Evolutionary conservation across 2,888 invertebrate species (phyloP).

Genomic region (Brachycybe producta): DNA sequence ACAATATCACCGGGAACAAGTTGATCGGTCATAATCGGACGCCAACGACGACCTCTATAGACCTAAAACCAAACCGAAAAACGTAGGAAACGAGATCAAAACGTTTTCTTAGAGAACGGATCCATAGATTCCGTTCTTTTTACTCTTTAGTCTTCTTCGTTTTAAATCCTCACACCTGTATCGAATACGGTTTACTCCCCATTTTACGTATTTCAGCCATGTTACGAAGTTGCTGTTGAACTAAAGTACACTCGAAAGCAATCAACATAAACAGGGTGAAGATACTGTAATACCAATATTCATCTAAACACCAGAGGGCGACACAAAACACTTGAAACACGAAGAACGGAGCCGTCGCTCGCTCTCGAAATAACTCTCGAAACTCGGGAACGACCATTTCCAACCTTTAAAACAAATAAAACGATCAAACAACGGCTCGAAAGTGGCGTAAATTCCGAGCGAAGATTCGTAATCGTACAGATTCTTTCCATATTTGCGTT

Average conservation of each 20-base stretch:
- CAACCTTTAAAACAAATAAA: slow-evolving; percentile 39
- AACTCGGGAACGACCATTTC: slow-evolving; percentile 88
- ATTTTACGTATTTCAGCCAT: slow-evolving; percentile 99
- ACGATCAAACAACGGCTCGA: slow-evolving; percentile 12
- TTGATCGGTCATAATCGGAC: slow-evolving; percentile 69
- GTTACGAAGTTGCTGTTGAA: slow-evolving; percentile 92
- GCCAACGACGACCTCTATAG: slow-evolving; percentile 81
- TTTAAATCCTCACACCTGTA: slow-evolving; percentile 42
- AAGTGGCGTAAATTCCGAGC: not conserved
- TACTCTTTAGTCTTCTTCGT: not conserved
- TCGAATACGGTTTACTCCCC: slow-evolving; percentile 92
- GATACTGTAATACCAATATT: slow-evolving; percentile 93
- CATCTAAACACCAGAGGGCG: slow-evolving; percentile 95
- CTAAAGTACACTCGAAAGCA: slow-evolving; percentile 92
- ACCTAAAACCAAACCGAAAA: slow-evolving; percentile 43
- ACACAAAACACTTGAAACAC: slow-evolving; percentile 99
- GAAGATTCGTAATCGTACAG: slow-evolving; percentile 52
- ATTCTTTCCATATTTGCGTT: slow-evolving; percentile 77
- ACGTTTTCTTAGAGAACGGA: not conserved
- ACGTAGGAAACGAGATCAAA: not conserved
- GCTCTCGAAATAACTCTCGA: slow-evolving; percentile 86
- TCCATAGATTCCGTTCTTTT: not conserved
- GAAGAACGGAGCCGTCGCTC: slow-evolving; percentile 98
- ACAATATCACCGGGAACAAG: slow-evolving; percentile 92
- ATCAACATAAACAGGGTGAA: slow-evolving; percentile 93